Percentiles rank a stretch among this genome's conserved stretches.
These are phyloP conservation scores for Limnephilus auricula DNA, from an alignment of 2,888 invertebrate species.

Conservation along the genomic window DNA sequence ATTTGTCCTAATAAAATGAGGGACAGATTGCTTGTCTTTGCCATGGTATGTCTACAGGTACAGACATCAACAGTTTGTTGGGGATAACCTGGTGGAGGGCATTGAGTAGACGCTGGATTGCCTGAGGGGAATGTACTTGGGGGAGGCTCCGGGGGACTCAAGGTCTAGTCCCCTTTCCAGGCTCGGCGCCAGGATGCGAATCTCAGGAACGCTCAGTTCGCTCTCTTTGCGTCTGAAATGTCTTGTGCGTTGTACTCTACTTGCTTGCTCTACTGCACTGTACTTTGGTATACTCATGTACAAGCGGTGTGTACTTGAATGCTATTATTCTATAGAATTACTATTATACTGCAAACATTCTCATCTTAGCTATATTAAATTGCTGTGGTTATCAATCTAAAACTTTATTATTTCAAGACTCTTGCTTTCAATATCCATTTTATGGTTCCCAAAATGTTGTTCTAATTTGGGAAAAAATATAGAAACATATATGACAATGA, in stretches of 20 bases:
- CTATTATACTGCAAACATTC: not conserved
- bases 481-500: not conserved
- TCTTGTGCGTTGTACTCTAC: constrained; percentile 63
- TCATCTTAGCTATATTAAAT: not conserved
- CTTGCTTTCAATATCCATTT: not conserved
- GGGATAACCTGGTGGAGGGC: constrained; percentile 64
- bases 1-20: not conserved
- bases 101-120: constrained; percentile 67
- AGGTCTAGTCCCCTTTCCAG: constrained; percentile 87
- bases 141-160: constrained; percentile 71
- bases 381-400: not conserved
- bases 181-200: constrained; percentile 89
- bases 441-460: not conserved
- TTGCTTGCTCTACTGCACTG: constrained; percentile 56
- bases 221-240: constrained; percentile 82
- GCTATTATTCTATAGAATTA: not conserved
- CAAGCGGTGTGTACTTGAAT: not conserved
- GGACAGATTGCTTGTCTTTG: constrained; percentile 20
- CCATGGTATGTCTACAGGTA: constrained; percentile 40
- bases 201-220: constrained; percentile 88
- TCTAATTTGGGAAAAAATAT: not conserved
- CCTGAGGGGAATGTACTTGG: constrained; percentile 62
- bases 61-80: constrained; percentile 31
- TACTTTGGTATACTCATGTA: constrained; percentile 4
- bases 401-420: not conserved